These are phyloP conservation scores for Archilochus colubris DNA, from an alignment of 2,113 vertebrate species.

Conservation along the genomic window DNA sequence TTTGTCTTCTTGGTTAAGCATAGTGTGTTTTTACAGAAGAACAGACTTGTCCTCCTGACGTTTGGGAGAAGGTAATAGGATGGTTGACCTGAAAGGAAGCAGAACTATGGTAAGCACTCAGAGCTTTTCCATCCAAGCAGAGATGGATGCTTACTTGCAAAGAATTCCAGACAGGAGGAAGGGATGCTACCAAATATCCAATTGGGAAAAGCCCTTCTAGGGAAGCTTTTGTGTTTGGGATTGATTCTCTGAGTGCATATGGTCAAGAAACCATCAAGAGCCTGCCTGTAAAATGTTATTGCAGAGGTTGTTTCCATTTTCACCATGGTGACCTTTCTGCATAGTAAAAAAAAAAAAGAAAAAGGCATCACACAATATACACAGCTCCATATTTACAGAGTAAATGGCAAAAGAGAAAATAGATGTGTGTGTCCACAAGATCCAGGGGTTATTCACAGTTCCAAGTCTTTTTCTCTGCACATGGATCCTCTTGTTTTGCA, in stretches of 20 bases:
- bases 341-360: not conserved
- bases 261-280: not conserved
- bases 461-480: not conserved
- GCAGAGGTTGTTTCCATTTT: not conserved
- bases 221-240: not conserved
- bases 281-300: not conserved
- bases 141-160: not conserved
- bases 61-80: not conserved
- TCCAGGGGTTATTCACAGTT: not conserved
- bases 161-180: not conserved
- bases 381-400: constrained; percentile 44
- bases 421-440: not conserved
- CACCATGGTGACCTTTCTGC: not conserved
- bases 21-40: not conserved
- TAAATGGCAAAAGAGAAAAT: constrained; percentile 26
- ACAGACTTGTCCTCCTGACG: not conserved
- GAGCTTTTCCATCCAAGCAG: not conserved
- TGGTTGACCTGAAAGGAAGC: not conserved
- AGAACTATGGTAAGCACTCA: not conserved
- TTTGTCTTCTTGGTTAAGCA: not conserved
- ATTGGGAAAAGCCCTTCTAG: not conserved
- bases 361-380: constrained; percentile 11
- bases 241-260: not conserved
- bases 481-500: not conserved
- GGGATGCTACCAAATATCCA: not conserved